A percentile compares a stretch with the other conserved stretches of the same genome.
phyloP scores from a whole-genome alignment of 2,113 vertebrate species.

The Paramormyrops kingsleyae region DNA sequence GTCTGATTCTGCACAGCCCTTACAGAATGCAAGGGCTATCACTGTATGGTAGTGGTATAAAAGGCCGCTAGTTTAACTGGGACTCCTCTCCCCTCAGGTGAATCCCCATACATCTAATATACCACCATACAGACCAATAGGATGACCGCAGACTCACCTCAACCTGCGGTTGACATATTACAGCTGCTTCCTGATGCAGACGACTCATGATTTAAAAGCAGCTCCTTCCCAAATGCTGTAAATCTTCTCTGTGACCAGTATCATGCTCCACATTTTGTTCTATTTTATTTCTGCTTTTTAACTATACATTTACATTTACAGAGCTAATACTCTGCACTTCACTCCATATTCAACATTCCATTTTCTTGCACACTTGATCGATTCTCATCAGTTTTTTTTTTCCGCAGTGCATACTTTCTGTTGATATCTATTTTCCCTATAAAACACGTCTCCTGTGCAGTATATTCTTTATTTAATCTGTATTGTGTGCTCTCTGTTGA shows the following conservation, averaged over 20 bases:
- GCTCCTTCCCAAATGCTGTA: neutral
- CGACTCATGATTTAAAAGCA: neutral
- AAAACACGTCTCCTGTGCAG: neutral
- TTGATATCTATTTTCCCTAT: neutral
- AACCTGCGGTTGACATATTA: neutral
- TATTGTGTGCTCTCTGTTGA: neutral
- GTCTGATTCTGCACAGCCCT: neutral
- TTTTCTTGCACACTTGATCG: neutral
- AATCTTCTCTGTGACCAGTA: neutral
- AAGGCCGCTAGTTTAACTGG: neutral
- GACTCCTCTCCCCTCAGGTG: neutral
- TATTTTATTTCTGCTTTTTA: neutral
- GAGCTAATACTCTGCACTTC: neutral
- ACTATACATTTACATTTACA: neutral
- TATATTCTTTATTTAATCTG: neutral
- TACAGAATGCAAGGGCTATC: neutral
- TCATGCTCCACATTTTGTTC: neutral
- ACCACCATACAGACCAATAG: neutral
- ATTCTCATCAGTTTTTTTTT: neutral
- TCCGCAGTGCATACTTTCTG: neutral
- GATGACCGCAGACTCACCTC: neutral
- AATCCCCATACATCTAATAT: neutral
- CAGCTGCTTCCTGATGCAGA: neutral
- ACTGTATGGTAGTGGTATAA: neutral
- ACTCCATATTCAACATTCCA: neutral